Conservation (phyloP, 2,113 vertebrate genomes). For the Tricholaema leucomelas region DNA sequence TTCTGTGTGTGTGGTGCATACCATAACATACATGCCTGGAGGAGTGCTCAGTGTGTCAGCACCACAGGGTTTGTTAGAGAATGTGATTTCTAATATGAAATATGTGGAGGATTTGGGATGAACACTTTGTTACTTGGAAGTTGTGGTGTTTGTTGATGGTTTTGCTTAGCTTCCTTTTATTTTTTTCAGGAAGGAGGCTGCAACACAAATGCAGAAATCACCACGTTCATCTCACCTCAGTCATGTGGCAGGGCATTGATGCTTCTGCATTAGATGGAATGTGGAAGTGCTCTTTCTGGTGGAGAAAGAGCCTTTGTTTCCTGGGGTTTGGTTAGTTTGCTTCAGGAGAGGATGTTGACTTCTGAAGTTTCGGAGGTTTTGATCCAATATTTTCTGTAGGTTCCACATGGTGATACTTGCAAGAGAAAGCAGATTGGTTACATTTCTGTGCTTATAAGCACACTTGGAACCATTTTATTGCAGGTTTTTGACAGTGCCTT, state of each 20-base stretch:
- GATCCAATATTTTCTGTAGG: background rate
- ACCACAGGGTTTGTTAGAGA: background rate
- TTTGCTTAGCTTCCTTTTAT: background rate
- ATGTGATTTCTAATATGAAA: background rate
- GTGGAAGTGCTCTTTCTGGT: background rate
- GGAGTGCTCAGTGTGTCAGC: background rate
- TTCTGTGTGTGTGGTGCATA: background rate
- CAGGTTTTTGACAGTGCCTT: background rate
- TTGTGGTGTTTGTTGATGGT: background rate
- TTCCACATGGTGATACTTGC: background rate
- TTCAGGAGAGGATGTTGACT: background rate
- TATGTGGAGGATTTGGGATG: background rate
- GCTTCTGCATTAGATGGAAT: background rate
- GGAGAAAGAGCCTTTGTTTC: background rate
- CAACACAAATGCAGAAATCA: background rate
- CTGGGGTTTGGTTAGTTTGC: background rate
- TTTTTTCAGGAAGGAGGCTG: background rate
- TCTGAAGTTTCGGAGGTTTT: background rate
- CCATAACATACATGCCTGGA: too few species aligned
- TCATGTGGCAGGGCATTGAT: background rate
- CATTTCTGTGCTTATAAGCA: background rate
- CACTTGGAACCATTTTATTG: background rate
- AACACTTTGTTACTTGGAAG: background rate
- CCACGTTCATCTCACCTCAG: background rate
- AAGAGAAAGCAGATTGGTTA: background rate